A percentile compares a stretch with the other conserved stretches of the same genome.
Evolutionary conservation across 2,113 vertebrate species (phyloP).

Genomic region (Narcine bancroftii): DNA sequence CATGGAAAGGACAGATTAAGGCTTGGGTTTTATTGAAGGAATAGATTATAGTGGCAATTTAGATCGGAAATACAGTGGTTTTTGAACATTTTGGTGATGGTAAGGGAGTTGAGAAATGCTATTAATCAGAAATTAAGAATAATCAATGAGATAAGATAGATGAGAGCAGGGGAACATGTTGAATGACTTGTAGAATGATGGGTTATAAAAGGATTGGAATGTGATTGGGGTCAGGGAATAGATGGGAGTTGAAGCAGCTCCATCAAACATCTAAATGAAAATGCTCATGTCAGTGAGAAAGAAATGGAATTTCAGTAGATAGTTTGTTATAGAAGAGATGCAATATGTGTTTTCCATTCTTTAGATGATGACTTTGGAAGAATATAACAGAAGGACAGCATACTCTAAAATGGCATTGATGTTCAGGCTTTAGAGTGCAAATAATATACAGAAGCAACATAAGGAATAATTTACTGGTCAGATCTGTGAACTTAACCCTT

Average conservation of each 20-base stretch:
- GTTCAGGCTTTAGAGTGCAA: neutral
- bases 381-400: neutral
- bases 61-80: neutral
- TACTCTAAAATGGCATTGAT: neutral
- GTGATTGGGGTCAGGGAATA: neutral
- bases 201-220: neutral
- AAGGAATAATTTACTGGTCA: neutral
- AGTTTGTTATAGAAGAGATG: neutral
- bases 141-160: neutral
- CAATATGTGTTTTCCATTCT: neutral
- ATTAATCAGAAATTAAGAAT: neutral
- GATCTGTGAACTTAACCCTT: constrained; percentile 1
- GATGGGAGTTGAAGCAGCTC: neutral
- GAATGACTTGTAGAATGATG: neutral
- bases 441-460: neutral
- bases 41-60: neutral
- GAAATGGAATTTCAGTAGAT: neutral
- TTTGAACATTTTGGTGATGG: neutral
- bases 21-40: neutral
- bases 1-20: neutral
- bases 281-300: neutral
- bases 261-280: neutral
- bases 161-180: neutral
- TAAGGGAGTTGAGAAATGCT: neutral
- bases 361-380: neutral